Evolutionary conservation across 2,113 vertebrate species (phyloP), one percentile per base, ranked within the genome.

Genomic region (Himantopus leucocephalus): DNA sequence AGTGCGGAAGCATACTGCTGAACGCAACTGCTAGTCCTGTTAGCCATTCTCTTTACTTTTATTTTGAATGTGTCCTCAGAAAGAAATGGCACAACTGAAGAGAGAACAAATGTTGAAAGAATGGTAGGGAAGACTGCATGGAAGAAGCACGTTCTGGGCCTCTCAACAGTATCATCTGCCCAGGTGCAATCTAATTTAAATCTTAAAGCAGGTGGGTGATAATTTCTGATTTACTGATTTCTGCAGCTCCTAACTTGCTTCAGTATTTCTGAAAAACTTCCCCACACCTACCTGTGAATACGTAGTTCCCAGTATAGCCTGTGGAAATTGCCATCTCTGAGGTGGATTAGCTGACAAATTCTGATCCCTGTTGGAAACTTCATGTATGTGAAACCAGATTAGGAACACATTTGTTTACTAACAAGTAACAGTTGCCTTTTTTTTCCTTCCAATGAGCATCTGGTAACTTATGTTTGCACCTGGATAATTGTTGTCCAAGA

Each of bases 401-500:
- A 47, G 56, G 34, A 91, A 20, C 21, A 32, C 48, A 83, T 88
- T 37, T 3, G 10, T 85, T 95, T 55, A 71, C 70, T 85, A 52
- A 39, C 37, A 67, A 87, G 23, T 86, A 89, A 59, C 55, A 67
- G 39, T 83, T 97, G 56, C 50, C 50, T 72, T 71, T 73, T 74
- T 48, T 67, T 81, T 45, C 55, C 70, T 85, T 74, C 45, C 78
- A 92, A 29, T 78, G 45, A 94, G 66, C 79, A 97, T 80, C 90
- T 94, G 84, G 58, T 91, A 94, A 82, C 48, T 79, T 88, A 48
- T 7, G 37, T 91, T 92, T 96, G 94, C 95, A 97, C 95, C 92
- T 95, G 94, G 85, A n/a, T 88, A 60, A 41, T 43, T 86, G 88
- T 52, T 83, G 79, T 79, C 73, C 18, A 9, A 27, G 83, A 70